Conservation (phyloP, 2,797 vertebrate genomes). For the Coreius guichenoti region DNA sequence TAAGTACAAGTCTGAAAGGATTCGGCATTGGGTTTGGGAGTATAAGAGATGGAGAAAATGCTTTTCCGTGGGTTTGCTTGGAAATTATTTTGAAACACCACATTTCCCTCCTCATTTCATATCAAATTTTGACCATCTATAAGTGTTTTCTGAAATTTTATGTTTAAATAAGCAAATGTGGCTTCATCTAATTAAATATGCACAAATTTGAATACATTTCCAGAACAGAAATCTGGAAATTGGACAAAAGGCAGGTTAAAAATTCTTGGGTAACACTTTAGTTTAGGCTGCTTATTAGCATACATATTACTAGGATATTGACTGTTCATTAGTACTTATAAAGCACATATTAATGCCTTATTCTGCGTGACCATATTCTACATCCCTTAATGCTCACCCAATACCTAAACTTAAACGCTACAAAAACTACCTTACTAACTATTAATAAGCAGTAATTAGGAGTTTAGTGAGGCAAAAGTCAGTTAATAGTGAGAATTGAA, state of each 20-base stretch:
- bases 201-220: neutral
- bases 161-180: neutral
- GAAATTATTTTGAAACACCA: neutral
- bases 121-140: neutral
- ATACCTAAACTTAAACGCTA: too few relatives aligned
- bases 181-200: neutral
- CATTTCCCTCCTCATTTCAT: neutral
- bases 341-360: too few relatives aligned
- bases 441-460: too few relatives aligned
- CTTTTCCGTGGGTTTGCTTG: neutral
- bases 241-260: neutral
- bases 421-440: too few relatives aligned
- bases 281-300: too few relatives aligned
- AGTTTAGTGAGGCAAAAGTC: too few relatives aligned
- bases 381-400: too few relatives aligned
- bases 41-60: neutral
- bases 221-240: neutral
- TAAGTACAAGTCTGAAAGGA: conserved; percentile 47
- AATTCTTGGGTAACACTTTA: neutral
- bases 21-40: conserved; percentile 26
- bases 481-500: too few relatives aligned
- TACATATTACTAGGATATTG: too few relatives aligned
- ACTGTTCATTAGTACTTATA: too few relatives aligned
- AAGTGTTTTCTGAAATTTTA: neutral
- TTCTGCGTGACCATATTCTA: too few relatives aligned